Evolutionary conservation across 2,797 vertebrate species (phyloP), one percentile per base, ranked within the genome.

Genomic region (Crocodylus rhombifer): DNA sequence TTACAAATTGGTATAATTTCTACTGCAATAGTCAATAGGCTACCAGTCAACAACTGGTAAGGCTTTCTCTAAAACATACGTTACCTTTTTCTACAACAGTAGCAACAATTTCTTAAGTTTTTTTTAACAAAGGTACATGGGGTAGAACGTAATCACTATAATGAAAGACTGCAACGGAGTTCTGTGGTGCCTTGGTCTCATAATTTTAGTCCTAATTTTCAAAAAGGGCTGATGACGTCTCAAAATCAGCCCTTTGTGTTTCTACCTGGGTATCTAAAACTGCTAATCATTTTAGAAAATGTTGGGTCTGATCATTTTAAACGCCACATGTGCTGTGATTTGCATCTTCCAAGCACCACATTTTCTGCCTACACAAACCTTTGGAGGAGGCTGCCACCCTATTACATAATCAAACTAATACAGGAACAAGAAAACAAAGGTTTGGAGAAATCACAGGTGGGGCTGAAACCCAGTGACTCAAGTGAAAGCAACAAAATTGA

Each of bases 251-350:
- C 63, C 61, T 63, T 56, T 0, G 0, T 16, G 18, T 84, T 1
- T 10, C 58, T 75, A 17, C 7, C 5, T 14, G 42, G 30, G 28
- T 0, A 2, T 7, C 23, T 20, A 28, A 57, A 88, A 55, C 0
- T 33, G 15, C n/a, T 82, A 9, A 11, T 18, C 42, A 42, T 23
- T 20, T 2, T 11, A 25, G 55, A 64, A 90, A 30, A 6, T 77
- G 36, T 83, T 9, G 20, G 75, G 61, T 14, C 57, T 14, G 77
- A 89, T 5, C 79, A 20, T 23, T 67, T 83, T 14, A 51, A 67
- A 3, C 25, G 23, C 42, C 0, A 0, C 0, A 18, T 1, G 0
- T 7, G 13, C n/a, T 82, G 64, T 63, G 2, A 2, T 51, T 55
- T 30, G n/a, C 26, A 71, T 79, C 33, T 61, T 58, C 30, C 33